A percentile compares a stretch with the other conserved stretches of the same genome.
These are phyloP conservation scores for Folsomia manolachei DNA, from an alignment of 2,888 invertebrate species.

Conservation along the genomic window DNA sequence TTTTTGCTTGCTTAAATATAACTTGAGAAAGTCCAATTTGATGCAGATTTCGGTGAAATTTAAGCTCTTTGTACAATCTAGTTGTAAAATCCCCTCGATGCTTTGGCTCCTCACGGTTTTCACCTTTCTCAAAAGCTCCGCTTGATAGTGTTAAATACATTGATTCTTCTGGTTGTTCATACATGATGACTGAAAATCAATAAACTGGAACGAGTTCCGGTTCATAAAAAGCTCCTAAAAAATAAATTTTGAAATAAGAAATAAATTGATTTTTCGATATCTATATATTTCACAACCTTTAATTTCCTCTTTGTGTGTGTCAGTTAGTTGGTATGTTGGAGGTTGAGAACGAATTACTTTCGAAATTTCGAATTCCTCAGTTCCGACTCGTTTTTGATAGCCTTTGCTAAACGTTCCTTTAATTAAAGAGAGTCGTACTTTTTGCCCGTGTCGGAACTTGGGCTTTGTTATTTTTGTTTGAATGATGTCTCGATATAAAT, in stretches of 20 bases:
- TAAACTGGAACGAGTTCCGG: neutral
- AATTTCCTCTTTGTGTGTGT: neutral
- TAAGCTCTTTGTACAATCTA: neutral
- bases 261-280: neutral
- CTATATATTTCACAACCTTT: neutral
- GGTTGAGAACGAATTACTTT: neutral
- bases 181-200: neutral
- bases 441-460: neutral
- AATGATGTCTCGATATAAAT: neutral
- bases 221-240: neutral
- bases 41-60: neutral
- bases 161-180: neutral
- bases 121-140: neutral
- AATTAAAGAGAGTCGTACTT: neutral
- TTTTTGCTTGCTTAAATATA: neutral
- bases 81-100: neutral
- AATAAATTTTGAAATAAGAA: neutral
- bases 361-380: neutral
- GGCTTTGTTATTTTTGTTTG: neutral
- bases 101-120: too few relatives aligned
- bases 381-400: neutral
- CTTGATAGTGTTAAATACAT: neutral
- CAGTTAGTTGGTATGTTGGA: neutral
- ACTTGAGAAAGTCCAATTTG: neutral
- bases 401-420: neutral